These are phyloP conservation scores for Andricus grossulariae DNA, from an alignment of 1,140 invertebrate genomes.

Conservation along the genomic window DNA sequence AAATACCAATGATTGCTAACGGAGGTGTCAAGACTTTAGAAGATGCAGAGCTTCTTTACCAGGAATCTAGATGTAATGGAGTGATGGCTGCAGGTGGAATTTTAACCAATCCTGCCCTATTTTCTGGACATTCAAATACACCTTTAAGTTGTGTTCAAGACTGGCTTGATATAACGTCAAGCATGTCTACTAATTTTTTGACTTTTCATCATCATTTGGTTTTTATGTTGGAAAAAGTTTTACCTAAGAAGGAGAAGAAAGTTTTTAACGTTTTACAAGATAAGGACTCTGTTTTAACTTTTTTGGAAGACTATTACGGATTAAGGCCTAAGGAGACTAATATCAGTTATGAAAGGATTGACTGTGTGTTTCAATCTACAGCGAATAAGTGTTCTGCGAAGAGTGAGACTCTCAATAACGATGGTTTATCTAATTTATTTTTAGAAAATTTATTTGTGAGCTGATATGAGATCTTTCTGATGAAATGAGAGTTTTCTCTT, in stretches of 20 bases:
- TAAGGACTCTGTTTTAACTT: conserved; percentile 83
- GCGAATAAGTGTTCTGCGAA: conserved; percentile 37
- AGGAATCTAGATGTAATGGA: conserved; percentile 85
- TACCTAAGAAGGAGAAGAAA: conserved; percentile 82
- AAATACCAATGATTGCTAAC: conserved; percentile 93
- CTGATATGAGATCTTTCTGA: conserved; percentile 1
- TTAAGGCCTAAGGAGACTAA: conserved; percentile 61
- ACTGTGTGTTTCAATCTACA: conserved; percentile 57
- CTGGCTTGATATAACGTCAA: conserved; percentile 86
- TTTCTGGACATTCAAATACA: conserved; percentile 82
- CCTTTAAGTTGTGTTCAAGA: conserved; percentile 87
- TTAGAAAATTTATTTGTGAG: conserved; percentile 50
- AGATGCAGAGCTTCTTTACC: conserved; percentile 82
- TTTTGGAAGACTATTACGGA: conserved; percentile 79
- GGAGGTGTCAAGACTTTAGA: conserved; percentile 87
- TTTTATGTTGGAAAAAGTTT: conserved; percentile 92
- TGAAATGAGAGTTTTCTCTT: not conserved
- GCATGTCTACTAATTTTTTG: conserved; percentile 79
- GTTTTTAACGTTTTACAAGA: conserved; percentile 87
- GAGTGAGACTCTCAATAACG: conserved; percentile 32
- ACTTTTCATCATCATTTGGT: conserved; percentile 95
- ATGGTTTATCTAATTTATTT: conserved; percentile 41
- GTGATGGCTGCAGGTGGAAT: conserved; percentile 93
- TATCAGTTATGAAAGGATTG: conserved; percentile 59
- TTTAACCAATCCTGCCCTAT: conserved; percentile 93